These are phyloP conservation scores for Camptogramma bilineatum DNA, from an alignment of 2,888 invertebrate genomes.

Conservation along the genomic window DNA sequence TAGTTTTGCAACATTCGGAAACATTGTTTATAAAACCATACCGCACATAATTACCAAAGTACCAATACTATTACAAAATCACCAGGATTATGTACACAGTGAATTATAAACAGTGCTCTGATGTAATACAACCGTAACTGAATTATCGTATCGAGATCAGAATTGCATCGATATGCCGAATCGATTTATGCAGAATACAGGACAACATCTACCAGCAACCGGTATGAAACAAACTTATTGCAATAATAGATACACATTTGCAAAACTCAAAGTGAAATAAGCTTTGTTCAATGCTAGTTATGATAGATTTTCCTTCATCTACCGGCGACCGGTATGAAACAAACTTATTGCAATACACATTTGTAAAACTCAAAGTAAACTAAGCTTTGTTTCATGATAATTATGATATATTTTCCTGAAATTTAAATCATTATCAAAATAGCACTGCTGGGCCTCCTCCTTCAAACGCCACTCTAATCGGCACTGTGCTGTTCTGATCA, in stretches of 20 bases:
- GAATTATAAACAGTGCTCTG: slow-evolving; percentile 37
- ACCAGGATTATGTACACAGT: slow-evolving; percentile 27
- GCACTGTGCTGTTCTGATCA: too few relatives aligned
- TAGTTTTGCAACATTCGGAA: slow-evolving; percentile 30
- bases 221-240: not conserved
- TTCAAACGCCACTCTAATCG: too few relatives aligned
- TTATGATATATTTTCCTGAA: too few relatives aligned
- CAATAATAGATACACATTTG: not conserved
- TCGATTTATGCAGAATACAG: slow-evolving; percentile 14
- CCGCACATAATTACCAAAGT: slow-evolving; percentile 32
- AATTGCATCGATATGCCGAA: slow-evolving; percentile 35
- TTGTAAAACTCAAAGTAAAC: too few relatives aligned
- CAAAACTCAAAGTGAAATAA: too few relatives aligned
- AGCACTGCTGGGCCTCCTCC: too few relatives aligned
- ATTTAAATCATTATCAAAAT: too few relatives aligned
- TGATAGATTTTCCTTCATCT: too few relatives aligned
- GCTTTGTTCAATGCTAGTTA: too few relatives aligned
- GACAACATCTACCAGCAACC: not conserved
- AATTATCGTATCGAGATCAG: slow-evolving; percentile 42
- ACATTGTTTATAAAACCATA: slow-evolving; percentile 27
- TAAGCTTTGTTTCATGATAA: too few relatives aligned
- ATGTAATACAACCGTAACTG: slow-evolving; percentile 48
- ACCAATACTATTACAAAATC: slow-evolving; percentile 34
- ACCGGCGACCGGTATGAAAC: too few relatives aligned
- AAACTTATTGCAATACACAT: too few relatives aligned